Conservation (phyloP, 2,888 invertebrate species). For the Athalia rosae region DNA sequence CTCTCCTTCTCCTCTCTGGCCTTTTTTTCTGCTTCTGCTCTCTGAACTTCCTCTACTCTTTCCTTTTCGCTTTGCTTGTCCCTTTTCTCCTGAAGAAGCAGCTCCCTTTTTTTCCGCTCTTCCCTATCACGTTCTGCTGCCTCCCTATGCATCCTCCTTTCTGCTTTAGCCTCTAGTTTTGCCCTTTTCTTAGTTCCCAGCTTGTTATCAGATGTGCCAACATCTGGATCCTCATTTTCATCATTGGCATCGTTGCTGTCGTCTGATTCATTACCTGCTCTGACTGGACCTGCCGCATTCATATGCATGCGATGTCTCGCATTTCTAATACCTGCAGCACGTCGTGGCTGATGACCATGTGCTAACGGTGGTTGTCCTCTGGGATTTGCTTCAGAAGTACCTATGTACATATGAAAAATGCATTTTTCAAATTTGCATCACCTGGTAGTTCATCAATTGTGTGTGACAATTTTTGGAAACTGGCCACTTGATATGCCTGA, state of each 20-base stretch:
- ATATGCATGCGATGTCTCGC: conserved; percentile 81
- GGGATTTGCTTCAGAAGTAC: conserved; percentile 50
- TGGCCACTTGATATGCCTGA: too few species aligned
- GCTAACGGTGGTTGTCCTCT: conserved; percentile 74
- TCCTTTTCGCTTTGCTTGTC: conserved; percentile 83
- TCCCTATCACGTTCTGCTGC: conserved; percentile 86
- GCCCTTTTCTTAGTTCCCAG: conserved; percentile 95
- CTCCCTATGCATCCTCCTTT: conserved; percentile 88
- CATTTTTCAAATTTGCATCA: neutral
- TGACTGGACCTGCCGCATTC: conserved; percentile 56
- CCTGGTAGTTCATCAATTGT: conserved; percentile 16
- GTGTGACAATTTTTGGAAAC: too few species aligned
- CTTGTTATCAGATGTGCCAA: conserved; percentile 80
- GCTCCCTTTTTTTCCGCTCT: conserved; percentile 86
- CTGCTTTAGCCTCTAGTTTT: conserved; percentile 95
- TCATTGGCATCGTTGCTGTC: conserved; percentile 75
- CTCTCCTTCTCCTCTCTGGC: conserved; percentile 87
- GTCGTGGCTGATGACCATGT: conserved; percentile 70
- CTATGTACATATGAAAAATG: conserved; percentile 35
- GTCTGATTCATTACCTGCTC: conserved; percentile 62
- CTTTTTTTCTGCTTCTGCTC: conserved; percentile 84
- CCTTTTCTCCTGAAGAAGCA: conserved; percentile 84
- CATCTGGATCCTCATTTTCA: conserved; percentile 76
- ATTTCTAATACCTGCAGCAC: conserved; percentile 85
- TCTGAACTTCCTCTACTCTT: conserved; percentile 82